Evolutionary conservation across 2,797 vertebrate species (phyloP).

Genomic region (Meda fulgida): DNA sequence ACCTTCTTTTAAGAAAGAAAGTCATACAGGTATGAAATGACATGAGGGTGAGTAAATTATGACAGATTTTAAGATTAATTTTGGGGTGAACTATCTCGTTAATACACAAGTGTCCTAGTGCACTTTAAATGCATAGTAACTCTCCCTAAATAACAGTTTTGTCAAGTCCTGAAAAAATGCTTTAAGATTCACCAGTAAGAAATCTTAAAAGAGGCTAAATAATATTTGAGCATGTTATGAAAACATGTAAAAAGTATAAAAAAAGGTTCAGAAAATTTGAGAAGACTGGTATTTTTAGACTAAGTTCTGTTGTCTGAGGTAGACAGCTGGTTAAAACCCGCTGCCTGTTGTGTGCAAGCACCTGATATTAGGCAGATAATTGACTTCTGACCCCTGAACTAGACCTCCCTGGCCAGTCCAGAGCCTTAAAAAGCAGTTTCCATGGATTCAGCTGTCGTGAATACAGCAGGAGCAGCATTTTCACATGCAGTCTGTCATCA

Average conservation of each 20-base stretch:
- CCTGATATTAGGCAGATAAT: slow-evolving; percentile 67
- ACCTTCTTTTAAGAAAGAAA: neutral
- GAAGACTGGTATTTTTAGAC: slow-evolving; percentile 48
- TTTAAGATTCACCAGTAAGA: slow-evolving; percentile 54
- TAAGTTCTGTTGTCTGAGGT: slow-evolving; percentile 55
- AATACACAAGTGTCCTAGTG: neutral
- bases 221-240: slow-evolving; percentile 14
- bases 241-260: slow-evolving; percentile 69
- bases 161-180: slow-evolving; percentile 2
- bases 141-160: slow-evolving; percentile 16
- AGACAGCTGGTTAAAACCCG: slow-evolving; percentile 49
- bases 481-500: slow-evolving; percentile 31
- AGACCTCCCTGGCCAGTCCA: slow-evolving; percentile 42
- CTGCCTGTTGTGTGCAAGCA: slow-evolving; percentile 61
- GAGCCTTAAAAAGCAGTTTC: slow-evolving; percentile 32
- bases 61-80: neutral
- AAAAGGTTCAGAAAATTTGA: slow-evolving; percentile 64
- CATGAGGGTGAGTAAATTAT: neutral
- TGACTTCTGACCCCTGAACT: slow-evolving; percentile 36
- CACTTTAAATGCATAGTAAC: slow-evolving; percentile 37
- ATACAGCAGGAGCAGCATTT: slow-evolving; percentile 43
- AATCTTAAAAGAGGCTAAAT: slow-evolving; percentile 61
- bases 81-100: neutral
- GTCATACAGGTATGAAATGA: neutral
- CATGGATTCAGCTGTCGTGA: slow-evolving; percentile 49